Conservation (phyloP, 2,113 vertebrate genomes). For the Rhagologus leucostigma region DNA sequence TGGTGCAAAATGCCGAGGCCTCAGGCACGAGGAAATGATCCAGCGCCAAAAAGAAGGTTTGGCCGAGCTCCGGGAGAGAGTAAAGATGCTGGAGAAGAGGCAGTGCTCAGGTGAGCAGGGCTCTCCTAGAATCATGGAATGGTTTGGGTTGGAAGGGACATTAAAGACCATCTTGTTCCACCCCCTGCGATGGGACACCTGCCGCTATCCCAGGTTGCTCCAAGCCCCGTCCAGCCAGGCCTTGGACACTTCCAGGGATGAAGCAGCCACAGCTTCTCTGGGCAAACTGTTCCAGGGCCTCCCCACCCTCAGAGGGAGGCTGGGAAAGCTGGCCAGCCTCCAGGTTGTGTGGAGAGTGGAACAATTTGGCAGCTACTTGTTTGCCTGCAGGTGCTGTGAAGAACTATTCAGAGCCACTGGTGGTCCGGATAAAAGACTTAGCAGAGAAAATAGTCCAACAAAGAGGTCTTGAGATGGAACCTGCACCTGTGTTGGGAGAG, state of each 20-base stretch:
- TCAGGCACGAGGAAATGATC: constrained; percentile 72
- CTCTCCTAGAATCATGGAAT: not conserved
- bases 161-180: not conserved
- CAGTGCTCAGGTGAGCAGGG: not conserved
- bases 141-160: not conserved
- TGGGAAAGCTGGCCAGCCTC: not conserved
- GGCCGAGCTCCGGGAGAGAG: constrained; percentile 57
- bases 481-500: not conserved
- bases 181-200: not conserved
- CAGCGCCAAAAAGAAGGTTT: constrained; percentile 72
- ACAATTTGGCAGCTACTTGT: not conserved
- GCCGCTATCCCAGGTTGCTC: accelerated
- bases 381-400: constrained; percentile 11
- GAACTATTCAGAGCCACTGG: not conserved
- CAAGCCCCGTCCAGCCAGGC: accelerated
- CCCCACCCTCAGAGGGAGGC: not conserved
- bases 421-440: not conserved
- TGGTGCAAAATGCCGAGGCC: constrained; percentile 66
- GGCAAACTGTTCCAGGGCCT: not conserved
- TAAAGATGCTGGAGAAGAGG: constrained; percentile 66
- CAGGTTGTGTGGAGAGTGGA: too few species aligned
- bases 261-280: not conserved
- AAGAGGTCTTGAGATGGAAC: not conserved
- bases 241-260: not conserved
- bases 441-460: constrained; percentile 12